A percentile compares a stretch with the other conserved stretches of the same genome.
Conservation (phyloP, 2,113 vertebrate genomes). For the Rhinogobius similis region DNA sequence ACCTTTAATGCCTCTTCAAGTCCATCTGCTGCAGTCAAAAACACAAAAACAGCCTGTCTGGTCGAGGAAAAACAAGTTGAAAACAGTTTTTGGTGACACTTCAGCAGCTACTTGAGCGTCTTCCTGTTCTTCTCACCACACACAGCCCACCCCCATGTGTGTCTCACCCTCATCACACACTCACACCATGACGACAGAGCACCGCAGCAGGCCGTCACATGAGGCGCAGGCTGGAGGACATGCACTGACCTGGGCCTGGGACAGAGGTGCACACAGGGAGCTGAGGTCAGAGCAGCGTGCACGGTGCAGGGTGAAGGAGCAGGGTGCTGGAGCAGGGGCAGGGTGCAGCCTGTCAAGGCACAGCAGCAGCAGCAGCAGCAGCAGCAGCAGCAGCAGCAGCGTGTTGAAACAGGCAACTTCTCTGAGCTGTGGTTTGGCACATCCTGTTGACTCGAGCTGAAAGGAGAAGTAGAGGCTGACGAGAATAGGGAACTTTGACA, state of each 20-base stretch:
- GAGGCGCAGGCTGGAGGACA: neutral
- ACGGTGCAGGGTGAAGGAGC: no score
- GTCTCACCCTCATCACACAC: conserved; percentile 48
- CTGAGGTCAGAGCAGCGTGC: neutral
- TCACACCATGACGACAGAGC: no score
- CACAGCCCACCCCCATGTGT: conserved; percentile 70
- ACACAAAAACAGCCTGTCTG: conserved; percentile 41
- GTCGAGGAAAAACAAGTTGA: conserved; percentile 1
- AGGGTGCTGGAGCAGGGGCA: neutral
- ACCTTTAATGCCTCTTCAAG: conserved; percentile 44
- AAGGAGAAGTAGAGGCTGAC: conserved; percentile 75
- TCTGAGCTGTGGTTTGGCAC: conserved; percentile 74
- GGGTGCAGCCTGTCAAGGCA: conserved; percentile 37
- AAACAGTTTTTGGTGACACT: neutral
- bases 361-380: conserved; percentile 53
- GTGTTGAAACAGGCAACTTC: conserved; percentile 75
- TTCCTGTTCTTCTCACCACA: conserved; percentile 76
- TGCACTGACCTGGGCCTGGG: neutral
- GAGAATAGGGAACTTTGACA: conserved; percentile 22
- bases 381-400: conserved; percentile 21
- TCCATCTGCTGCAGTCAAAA: conserved; percentile 48
- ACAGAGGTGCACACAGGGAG: neutral
- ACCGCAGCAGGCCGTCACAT: neutral
- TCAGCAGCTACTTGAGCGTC: conserved; percentile 28
- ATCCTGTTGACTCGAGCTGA: conserved; percentile 81